A percentile compares a stretch with the other conserved stretches of the same genome.
phyloP scores from a whole-genome alignment of 2,113 vertebrate genomes.

The Nematolebias whitei region DNA sequence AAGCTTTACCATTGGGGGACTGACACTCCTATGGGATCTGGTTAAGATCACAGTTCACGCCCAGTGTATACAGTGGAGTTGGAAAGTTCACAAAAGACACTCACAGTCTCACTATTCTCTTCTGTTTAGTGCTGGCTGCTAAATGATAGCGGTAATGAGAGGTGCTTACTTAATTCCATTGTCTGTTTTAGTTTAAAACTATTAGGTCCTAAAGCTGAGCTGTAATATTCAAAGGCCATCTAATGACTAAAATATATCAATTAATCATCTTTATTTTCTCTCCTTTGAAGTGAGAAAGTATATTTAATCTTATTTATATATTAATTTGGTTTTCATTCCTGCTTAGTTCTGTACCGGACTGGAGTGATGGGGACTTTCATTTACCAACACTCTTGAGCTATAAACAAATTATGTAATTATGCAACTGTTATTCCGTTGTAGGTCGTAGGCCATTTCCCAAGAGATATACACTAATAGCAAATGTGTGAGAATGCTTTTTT shows the following conservation, averaged over 20 bases:
- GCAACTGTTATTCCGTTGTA: slow-evolving; percentile 19
- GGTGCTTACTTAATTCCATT: slow-evolving; percentile 34
- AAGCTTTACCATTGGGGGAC: slow-evolving; percentile 68
- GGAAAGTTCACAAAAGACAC: slow-evolving; percentile 70
- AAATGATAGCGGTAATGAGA: slow-evolving; percentile 48
- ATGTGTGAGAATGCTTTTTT: slow-evolving; percentile 8
- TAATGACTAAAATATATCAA: slow-evolving; percentile 10
- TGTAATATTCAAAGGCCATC: neutral
- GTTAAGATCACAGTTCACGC: slow-evolving; percentile 74
- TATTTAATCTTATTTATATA: neutral
- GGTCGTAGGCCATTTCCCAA: slow-evolving; percentile 24
- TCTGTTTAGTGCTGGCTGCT: slow-evolving; percentile 56
- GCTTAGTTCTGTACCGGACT: neutral
- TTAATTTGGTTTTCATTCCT: too few relatives aligned
- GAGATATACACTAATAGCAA: slow-evolving; percentile 3
- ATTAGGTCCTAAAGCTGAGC: slow-evolving; percentile 5
- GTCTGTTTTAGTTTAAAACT: slow-evolving; percentile 2
- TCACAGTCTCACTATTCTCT: slow-evolving; percentile 54
- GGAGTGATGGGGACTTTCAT: too few relatives aligned
- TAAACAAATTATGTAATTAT: neutral
- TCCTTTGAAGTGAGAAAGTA: neutral
- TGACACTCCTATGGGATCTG: slow-evolving; percentile 74
- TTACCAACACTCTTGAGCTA: neutral
- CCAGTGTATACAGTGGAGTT: slow-evolving; percentile 61
- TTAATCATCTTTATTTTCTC: neutral